These are phyloP conservation scores for Rostratula benghalensis DNA, from an alignment of 2,113 vertebrate species.

Conservation along the genomic window DNA sequence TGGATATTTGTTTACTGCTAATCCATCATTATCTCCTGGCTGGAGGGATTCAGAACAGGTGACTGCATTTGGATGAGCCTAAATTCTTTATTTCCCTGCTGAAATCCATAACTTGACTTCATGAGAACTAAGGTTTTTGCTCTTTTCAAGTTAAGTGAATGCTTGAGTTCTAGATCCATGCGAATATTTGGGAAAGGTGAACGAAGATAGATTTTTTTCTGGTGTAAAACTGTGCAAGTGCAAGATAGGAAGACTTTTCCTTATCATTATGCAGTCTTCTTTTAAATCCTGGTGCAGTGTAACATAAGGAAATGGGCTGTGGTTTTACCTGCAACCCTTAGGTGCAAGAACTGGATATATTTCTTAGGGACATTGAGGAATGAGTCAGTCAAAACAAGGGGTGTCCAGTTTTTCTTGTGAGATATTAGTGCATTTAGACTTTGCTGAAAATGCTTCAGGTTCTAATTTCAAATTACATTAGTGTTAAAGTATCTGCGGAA, in stretches of 20 bases:
- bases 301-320: not conserved
- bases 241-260: not conserved
- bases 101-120: not conserved
- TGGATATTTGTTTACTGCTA: not conserved
- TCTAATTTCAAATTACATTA: not conserved
- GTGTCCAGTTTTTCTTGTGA: not conserved
- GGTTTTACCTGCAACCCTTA: not conserved
- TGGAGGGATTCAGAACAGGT: not conserved
- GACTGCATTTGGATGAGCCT: not conserved
- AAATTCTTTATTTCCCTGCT: not conserved
- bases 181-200: not conserved
- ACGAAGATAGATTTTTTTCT: not conserved
- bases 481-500: not conserved
- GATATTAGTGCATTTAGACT: not conserved
- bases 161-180: not conserved
- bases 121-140: not conserved
- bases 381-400: too few relatives aligned
- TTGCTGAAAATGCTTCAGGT: not conserved
- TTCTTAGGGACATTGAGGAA: not conserved
- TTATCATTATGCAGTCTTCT: not conserved
- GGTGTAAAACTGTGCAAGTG: not conserved
- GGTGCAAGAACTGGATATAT: not conserved
- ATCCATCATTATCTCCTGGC: not conserved
- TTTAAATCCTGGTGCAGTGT: not conserved
- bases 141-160: not conserved